Conservation (phyloP, 2,888 invertebrate species). For the Blera fallax region DNA sequence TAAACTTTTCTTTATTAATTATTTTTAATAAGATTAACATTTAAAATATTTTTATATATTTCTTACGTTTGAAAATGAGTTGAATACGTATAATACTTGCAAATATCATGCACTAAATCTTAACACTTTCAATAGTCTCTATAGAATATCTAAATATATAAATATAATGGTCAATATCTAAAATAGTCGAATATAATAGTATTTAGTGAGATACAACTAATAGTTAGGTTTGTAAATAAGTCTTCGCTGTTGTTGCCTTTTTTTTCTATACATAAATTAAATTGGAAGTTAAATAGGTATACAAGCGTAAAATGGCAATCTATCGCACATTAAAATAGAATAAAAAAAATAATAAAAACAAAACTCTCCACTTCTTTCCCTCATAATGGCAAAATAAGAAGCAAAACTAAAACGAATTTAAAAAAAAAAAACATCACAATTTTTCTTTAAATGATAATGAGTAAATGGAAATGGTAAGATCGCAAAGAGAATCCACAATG, state of each 20-base stretch:
- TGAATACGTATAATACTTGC: conserved; percentile 65
- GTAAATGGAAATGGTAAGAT: conserved; percentile 28
- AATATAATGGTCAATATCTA: conserved; percentile 60
- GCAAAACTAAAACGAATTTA: background rate
- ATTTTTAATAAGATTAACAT: conserved; percentile 56
- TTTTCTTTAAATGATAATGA: conserved; percentile 20
- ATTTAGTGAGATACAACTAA: conserved; percentile 58
- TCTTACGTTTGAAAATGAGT: conserved; percentile 42
- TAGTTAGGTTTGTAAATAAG: conserved; percentile 63
- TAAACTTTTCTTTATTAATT: conserved; percentile 40
- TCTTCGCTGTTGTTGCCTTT: conserved; percentile 40
- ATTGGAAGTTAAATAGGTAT: conserved; percentile 14
- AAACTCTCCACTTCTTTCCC: background rate
- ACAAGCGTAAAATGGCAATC: conserved; percentile 64
- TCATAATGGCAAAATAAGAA: conserved; percentile 13
- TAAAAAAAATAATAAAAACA: background rate
- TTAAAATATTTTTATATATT: conserved; percentile 36
- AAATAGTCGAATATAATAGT: conserved; percentile 56
- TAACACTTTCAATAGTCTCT: conserved; percentile 57
- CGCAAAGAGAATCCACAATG: conserved; percentile 3
- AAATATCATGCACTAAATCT: conserved; percentile 44
- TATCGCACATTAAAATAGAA: conserved; percentile 14
- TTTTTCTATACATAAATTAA: background rate
- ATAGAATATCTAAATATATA: conserved; percentile 45
- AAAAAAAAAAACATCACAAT: conserved; percentile 49